phyloP scores from a whole-genome alignment of 2,113 vertebrate species.

The Hippocampus barbouri region DNA sequence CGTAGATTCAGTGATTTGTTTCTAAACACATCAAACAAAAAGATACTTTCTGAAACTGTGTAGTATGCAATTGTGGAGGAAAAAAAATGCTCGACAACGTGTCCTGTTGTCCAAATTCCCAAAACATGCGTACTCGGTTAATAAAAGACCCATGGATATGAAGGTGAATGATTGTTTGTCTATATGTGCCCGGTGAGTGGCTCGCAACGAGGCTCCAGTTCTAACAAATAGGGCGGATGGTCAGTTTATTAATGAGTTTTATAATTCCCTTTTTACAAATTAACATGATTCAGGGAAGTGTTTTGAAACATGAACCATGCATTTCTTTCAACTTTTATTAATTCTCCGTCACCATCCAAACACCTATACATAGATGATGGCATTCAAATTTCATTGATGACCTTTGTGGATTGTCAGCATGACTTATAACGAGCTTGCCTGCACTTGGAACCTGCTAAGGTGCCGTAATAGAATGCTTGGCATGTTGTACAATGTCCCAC shows the following conservation, averaged over 20 bases:
- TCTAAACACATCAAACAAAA: no score
- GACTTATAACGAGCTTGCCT: not conserved
- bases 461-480: not conserved
- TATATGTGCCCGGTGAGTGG: no score
- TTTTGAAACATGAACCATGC: not conserved
- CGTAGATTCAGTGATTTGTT: no score
- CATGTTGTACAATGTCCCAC: not conserved
- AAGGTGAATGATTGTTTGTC: not conserved
- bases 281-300: no score
- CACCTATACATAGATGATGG: not conserved
- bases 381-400: not conserved
- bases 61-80: no score
- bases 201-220: no score
- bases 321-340: not conserved
- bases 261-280: no score
- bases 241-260: no score
- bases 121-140: not conserved
- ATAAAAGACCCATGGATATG: not conserved
- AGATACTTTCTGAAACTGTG: no score
- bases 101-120: not conserved
- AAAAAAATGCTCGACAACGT: no score
- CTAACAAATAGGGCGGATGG: no score
- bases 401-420: not conserved
- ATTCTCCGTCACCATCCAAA: not conserved
- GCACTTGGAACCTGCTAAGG: not conserved